Conservation (phyloP, 2,888 invertebrate species). For the Archips xylosteana region DNA sequence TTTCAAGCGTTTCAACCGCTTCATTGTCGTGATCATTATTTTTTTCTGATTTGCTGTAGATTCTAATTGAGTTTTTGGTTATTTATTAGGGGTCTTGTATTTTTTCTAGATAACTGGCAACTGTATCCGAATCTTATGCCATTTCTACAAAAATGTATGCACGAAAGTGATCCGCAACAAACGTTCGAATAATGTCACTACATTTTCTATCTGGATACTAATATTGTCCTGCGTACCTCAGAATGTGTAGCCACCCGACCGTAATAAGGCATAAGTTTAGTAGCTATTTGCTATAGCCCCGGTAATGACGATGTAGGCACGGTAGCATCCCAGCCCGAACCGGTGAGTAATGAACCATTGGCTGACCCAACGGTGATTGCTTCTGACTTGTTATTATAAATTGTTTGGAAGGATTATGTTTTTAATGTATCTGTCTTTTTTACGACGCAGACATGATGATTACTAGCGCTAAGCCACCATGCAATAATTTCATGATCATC, state of each 20-base stretch:
- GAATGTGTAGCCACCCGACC: slow-evolving; percentile 52
- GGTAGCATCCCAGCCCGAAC: slow-evolving; percentile 66
- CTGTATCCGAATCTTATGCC: too few species aligned
- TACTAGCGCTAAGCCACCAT: too few species aligned
- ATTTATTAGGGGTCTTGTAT: too few species aligned
- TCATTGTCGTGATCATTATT: too few species aligned
- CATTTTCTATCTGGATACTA: not conserved
- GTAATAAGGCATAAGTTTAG: slow-evolving; percentile 73
- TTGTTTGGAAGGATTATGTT: slow-evolving; percentile 11
- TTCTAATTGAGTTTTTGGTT: too few species aligned
- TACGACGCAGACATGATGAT: not conserved
- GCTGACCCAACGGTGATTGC: slow-evolving; percentile 31
- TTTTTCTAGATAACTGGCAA: too few species aligned
- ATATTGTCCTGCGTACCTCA: not conserved
- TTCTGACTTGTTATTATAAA: slow-evolving; percentile 40
- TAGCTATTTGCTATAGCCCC: slow-evolving; percentile 69
- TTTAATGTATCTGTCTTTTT: slow-evolving; percentile 1
- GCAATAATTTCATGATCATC: too few species aligned
- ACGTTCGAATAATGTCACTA: too few species aligned
- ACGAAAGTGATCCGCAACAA: not conserved
- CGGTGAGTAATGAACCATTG: slow-evolving; percentile 33
- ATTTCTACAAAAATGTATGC: too few species aligned
- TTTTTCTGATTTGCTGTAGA: too few species aligned
- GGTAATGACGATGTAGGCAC: slow-evolving; percentile 75
- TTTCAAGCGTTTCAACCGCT: too few species aligned